phyloP scores from a whole-genome alignment of 2,113 vertebrate species.

The Dinomys branickii region DNA sequence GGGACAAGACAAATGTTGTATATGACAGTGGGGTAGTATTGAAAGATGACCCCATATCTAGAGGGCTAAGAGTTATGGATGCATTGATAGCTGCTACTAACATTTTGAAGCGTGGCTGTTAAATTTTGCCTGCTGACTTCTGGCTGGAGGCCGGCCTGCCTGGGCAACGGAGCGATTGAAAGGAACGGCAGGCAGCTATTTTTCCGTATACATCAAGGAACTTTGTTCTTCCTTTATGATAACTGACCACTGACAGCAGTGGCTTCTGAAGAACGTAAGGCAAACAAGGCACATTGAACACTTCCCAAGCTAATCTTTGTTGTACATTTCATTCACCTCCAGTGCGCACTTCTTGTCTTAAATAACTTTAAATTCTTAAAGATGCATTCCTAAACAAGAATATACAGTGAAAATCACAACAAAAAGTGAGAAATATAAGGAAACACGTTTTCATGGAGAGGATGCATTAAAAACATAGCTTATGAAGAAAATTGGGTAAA shows the following conservation, averaged over 20 bases:
- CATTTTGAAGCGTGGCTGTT: constrained; percentile 89
- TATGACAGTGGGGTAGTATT: constrained; percentile 94
- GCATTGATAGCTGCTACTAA: constrained; percentile 88
- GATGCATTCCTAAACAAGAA: constrained; percentile 16
- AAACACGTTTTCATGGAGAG: constrained; percentile 13
- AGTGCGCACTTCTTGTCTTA: constrained; percentile 54
- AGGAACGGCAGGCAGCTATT: constrained; percentile 88
- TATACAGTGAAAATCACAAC: not conserved
- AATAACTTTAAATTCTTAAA: constrained; percentile 44
- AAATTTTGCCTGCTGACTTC: constrained; percentile 90
- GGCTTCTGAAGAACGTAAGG: constrained; percentile 78
- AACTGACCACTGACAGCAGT: constrained; percentile 86
- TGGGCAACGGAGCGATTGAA: constrained; percentile 85
- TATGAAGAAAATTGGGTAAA: constrained; percentile 3
- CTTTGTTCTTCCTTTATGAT: constrained; percentile 87
- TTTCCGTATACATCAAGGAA: constrained; percentile 83
- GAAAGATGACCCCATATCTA: constrained; percentile 93
- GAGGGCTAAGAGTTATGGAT: constrained; percentile 89
- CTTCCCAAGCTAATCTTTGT: constrained; percentile 78
- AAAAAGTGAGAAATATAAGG: not conserved
- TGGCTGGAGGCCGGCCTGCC: constrained; percentile 88
- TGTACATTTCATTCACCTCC: constrained; percentile 58
- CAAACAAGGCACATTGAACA: constrained; percentile 65
- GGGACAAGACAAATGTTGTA: constrained; percentile 91
- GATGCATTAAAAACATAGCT: constrained; percentile 13